Evolutionary conservation across 2,113 vertebrate genomes (phyloP).

Genomic region (Corvus moneduloides): DNA sequence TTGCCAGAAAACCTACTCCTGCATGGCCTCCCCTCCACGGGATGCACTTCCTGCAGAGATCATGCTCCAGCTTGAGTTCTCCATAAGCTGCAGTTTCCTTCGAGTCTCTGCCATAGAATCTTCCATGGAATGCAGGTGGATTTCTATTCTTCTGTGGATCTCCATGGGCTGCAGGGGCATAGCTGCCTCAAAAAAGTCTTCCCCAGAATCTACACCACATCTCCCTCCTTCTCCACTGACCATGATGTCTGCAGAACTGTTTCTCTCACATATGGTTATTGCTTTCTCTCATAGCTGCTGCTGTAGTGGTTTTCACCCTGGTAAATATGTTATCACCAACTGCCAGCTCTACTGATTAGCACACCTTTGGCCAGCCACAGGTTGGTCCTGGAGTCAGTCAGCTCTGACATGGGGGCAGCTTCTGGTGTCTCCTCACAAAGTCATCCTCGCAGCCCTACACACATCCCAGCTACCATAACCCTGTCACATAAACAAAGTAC

Average conservation of each 20-base stretch:
- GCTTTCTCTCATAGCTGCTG: not conserved
- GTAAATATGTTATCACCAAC: not conserved
- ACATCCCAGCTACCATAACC: not conserved
- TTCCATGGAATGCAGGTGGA: rapidly evolving
- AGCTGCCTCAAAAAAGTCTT: not conserved
- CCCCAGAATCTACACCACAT: rapidly evolving
- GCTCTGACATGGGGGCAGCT: not conserved
- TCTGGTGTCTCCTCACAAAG: not conserved
- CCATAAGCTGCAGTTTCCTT: not conserved
- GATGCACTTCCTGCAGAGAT: not conserved
- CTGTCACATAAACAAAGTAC: not conserved
- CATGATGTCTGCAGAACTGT: not conserved
- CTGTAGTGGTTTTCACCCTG: not conserved
- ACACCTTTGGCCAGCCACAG: not conserved
- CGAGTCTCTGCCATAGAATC: rapidly evolving
- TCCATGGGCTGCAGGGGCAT: not conserved
- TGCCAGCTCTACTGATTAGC: not conserved
- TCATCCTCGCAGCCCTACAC: not conserved
- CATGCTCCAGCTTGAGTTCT: not conserved
- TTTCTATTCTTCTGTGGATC: not conserved
- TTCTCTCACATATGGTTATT: not conserved
- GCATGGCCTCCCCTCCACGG: rapidly evolving
- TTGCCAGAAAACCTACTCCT: not conserved
- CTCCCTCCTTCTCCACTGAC: not conserved
- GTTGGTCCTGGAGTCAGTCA: not conserved